These are phyloP conservation scores for Thera obeliscata DNA, from an alignment of 2,888 invertebrate genomes.

Conservation along the genomic window DNA sequence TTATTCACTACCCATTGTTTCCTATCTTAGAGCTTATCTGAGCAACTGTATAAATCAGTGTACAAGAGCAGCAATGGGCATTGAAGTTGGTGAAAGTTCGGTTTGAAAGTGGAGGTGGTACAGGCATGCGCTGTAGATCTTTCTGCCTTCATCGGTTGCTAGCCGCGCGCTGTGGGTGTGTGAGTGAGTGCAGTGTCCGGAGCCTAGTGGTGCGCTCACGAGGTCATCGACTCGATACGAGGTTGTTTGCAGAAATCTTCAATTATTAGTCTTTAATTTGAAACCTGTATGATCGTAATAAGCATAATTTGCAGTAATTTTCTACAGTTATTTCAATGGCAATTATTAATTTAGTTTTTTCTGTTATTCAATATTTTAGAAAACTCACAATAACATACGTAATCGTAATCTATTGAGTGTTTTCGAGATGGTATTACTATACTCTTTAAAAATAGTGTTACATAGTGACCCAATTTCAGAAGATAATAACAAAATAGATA, in stretches of 20 bases:
- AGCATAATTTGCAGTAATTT: too few species aligned
- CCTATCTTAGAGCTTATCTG: neutral
- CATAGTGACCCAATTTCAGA: slow-evolving; percentile 16
- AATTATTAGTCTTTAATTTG: too few species aligned
- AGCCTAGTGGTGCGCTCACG: slow-evolving; percentile 53
- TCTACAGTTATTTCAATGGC: too few species aligned
- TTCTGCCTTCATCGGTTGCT: slow-evolving; percentile 80
- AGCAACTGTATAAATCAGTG: rapidly evolving
- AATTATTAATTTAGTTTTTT: too few species aligned
- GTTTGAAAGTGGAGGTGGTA: slow-evolving; percentile 47
- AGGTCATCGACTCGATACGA: slow-evolving; percentile 43
- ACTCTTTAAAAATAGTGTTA: slow-evolving; percentile 9
- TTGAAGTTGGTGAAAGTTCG: slow-evolving; percentile 32
- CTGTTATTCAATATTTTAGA: too few species aligned
- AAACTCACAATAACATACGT: too few species aligned
- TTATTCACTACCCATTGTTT: slow-evolving; percentile 43
- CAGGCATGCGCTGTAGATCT: slow-evolving; percentile 63
- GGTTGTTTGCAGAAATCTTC: neutral
- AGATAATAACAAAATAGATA: slow-evolving; percentile 8
- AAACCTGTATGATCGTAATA: too few species aligned
- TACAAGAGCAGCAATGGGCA: slow-evolving; percentile 46
- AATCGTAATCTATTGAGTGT: neutral
- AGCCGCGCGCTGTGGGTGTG: slow-evolving; percentile 63
- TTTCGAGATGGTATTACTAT: neutral
- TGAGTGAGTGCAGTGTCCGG: slow-evolving; percentile 76